Base-by-base conservation (phyloP, 2,113 vertebrate genomes). In the Platycercus adscitus region DNA sequence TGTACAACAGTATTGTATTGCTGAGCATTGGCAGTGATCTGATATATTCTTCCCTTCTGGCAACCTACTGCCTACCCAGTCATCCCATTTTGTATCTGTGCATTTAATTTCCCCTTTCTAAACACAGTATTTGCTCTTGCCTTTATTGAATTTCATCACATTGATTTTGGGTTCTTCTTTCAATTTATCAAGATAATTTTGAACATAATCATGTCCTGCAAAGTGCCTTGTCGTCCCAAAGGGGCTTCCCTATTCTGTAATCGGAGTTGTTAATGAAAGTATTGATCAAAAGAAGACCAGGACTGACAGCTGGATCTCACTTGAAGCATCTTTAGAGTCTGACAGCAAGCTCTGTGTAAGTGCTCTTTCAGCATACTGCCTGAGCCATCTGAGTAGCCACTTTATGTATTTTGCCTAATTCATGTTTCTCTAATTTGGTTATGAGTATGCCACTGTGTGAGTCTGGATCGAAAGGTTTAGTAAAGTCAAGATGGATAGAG, bases 221-320 rank as follows among this genome's bases (percentile, higher is more conserved):
- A 93, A 97, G 56, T 89, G 53, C 44, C 78, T 85, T 75, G 39
- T 65, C 26, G 49, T 96, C 91, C 73, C 91, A 81, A 80, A 49
- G 15, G 60, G 35, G n/a, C 49, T 79, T 72, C 44, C n/a, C 44
- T 91, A 39, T 87, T 89, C 89, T 87, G 47, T 89, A 89, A 95
- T 65, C 2, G 3, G 87, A 92, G 81, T 87, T 94, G 86, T 93
- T 95, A 95, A 95, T 94, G 94, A 72, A 95, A 89, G 53, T 92
- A 96, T 88, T 82, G 91, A 80, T 75, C 53, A 80, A 72, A 94
- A 84, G 60, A 75, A 93, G 29, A 60, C 31, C 77, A 75, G 28
- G 58, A 85, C 61, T 76, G 86, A 79, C 77, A 91, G 78, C 37
- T 89, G 73, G 53, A 66, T 73, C 65, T 91, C 78, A 41, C 52